A percentile compares a stretch with the other conserved stretches of the same genome.
Evolutionary conservation across 2,113 vertebrate genomes (phyloP).

Genomic region (Tonatia bakeri): DNA sequence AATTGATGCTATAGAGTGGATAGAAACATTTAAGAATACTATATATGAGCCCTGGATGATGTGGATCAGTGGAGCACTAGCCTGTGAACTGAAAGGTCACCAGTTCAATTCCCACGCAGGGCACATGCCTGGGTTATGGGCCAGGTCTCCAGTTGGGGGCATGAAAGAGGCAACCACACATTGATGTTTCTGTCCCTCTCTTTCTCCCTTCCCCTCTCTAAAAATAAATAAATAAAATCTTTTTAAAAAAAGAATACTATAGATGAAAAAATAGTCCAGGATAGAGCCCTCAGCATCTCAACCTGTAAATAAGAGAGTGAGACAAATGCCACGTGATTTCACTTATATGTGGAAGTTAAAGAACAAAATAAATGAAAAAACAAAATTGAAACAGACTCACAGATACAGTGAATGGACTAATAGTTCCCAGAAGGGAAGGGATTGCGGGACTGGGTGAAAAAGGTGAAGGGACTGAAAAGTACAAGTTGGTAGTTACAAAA

Average conservation of each 20-base stretch:
- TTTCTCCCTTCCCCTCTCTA: too few relatives aligned
- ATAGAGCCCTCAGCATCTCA: not conserved
- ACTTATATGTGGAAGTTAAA: not conserved
- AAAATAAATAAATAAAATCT: too few relatives aligned
- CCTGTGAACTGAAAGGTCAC: too few relatives aligned
- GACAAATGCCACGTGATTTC: not conserved
- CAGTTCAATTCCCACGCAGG: too few relatives aligned
- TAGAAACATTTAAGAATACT: not conserved
- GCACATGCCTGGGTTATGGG: too few relatives aligned
- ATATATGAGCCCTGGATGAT: too few relatives aligned
- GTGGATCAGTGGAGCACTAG: too few relatives aligned
- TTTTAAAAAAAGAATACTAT: too few relatives aligned
- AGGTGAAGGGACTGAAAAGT: not conserved
- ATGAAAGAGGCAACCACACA: too few relatives aligned
- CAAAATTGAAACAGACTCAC: not conserved
- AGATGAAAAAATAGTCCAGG: not conserved
- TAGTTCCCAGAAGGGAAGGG: not conserved
- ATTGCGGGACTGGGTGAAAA: not conserved
- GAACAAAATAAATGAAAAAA: not conserved
- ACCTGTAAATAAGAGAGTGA: not conserved
- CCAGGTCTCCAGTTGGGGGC: too few relatives aligned
- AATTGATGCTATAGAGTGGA: not conserved
- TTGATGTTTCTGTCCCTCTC: too few relatives aligned
- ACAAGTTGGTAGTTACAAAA: not conserved
- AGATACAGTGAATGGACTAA: not conserved